A percentile compares a stretch with the other conserved stretches of the same genome.
These are phyloP conservation scores for Athetis lepigone DNA, from an alignment of 2,888 invertebrate species.

Conservation along the genomic window DNA sequence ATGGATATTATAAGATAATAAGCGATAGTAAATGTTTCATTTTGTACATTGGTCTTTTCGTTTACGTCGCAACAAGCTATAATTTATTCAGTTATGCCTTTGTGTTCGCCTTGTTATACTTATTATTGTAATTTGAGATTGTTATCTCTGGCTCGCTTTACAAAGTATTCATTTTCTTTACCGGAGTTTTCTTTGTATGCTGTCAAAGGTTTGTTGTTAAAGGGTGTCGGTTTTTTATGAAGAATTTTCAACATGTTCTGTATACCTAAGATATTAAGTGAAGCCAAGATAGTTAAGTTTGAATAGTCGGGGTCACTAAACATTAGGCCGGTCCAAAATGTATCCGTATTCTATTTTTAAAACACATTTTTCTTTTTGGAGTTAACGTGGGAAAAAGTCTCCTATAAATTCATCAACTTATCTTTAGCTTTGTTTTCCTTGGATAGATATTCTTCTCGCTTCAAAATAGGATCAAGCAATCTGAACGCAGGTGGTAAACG, in stretches of 20 bases:
- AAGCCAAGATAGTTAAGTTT: too few species aligned
- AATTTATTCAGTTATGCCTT: conserved; percentile 26
- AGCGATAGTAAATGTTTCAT: conserved; percentile 23
- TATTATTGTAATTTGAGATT: conserved; percentile 9
- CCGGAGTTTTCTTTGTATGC: not conserved
- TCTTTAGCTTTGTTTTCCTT: conserved; percentile 50
- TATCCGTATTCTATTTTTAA: too few species aligned
- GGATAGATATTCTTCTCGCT: conserved; percentile 67
- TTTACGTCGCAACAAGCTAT: conserved; percentile 3
- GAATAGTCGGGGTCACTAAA: too few species aligned
- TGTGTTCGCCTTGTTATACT: not conserved
- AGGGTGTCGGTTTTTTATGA: too few species aligned
- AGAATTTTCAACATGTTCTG: too few species aligned
- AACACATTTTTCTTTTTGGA: too few species aligned
- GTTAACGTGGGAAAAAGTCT: too few species aligned
- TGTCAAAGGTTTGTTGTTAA: not conserved
- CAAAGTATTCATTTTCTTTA: conserved; percentile 2
- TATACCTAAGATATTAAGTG: too few species aligned
- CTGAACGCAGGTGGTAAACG: conserved; percentile 72
- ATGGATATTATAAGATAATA: conserved; percentile 13
- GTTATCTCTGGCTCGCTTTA: not conserved
- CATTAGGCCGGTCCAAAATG: too few species aligned
- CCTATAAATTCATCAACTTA: too few species aligned
- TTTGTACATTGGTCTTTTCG: conserved; percentile 5
- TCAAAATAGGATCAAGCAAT: conserved; percentile 76